phyloP scores from a whole-genome alignment of 2,113 vertebrate species.

The Tylochromis polylepis region DNA sequence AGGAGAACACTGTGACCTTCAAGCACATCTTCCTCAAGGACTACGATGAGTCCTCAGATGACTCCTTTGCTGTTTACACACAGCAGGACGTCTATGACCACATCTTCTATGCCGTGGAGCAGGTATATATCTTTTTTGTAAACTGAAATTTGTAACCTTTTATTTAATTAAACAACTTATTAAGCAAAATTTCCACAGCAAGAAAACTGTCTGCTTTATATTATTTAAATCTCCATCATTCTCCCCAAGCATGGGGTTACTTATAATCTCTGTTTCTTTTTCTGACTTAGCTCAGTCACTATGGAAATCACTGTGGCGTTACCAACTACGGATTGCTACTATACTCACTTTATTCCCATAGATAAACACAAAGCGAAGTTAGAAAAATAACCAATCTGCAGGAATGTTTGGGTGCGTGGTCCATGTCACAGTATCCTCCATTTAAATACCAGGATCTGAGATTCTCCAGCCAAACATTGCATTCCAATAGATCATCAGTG shows the following conservation, averaged over 20 bases:
- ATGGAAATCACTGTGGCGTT: neutral
- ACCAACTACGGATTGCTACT: no score
- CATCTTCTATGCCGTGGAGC: conserved; percentile 77
- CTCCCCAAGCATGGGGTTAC: neutral
- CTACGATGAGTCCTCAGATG: conserved; percentile 76
- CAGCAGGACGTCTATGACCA: conserved; percentile 79
- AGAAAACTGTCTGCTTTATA: neutral
- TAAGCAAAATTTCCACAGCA: neutral
- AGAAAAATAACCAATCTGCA: neutral
- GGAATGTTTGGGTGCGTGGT: neutral
- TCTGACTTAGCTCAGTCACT: neutral
- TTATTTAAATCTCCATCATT: neutral
- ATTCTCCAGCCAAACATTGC: neutral
- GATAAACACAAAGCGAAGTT: no score
- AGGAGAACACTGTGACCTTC: conserved; percentile 92
- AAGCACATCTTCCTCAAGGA: conserved; percentile 90
- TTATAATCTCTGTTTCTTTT: neutral
- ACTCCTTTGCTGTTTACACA: conserved; percentile 80
- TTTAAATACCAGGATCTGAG: neutral
- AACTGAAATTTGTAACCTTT: neutral
- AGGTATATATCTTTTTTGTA: conserved; percentile 57
- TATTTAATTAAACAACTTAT: neutral
- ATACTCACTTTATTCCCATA: no score
- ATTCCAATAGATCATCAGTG: neutral
- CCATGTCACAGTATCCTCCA: neutral